Evolutionary conservation across 2,888 invertebrate genomes (phyloP).

Genomic region (Osedax fenrisi): DNA sequence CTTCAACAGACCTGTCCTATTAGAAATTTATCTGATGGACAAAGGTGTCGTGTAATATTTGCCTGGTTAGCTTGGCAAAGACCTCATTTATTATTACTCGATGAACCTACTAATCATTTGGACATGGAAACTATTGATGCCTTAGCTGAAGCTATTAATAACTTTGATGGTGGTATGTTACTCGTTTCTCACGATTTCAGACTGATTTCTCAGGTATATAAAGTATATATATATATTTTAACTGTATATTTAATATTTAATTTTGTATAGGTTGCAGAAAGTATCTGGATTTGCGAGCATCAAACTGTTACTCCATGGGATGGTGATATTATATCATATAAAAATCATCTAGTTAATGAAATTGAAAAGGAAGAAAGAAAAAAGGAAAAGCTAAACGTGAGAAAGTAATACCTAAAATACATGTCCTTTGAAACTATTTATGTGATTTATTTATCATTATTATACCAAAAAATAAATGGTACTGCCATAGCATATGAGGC

Average conservation of each 20-base stretch:
- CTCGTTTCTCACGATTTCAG: slow-evolving; percentile 99
- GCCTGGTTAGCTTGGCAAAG: slow-evolving; percentile 96
- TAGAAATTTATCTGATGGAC: slow-evolving; percentile 87
- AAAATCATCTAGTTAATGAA: slow-evolving; percentile 71
- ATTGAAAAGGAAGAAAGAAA: slow-evolving; percentile 31
- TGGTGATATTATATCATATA: slow-evolving; percentile 87
- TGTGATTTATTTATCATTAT: too few relatives aligned
- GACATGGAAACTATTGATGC: slow-evolving; percentile 75
- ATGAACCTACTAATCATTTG: slow-evolving; percentile 55
- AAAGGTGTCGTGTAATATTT: slow-evolving; percentile 92
- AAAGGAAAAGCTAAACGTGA: not conserved
- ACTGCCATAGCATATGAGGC: too few relatives aligned
- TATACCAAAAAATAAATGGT: too few relatives aligned
- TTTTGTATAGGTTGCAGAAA: slow-evolving; percentile 74
- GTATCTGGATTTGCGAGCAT: slow-evolving; percentile 98
- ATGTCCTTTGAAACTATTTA: too few relatives aligned
- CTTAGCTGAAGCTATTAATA: slow-evolving; percentile 87
- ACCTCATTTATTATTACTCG: slow-evolving; percentile 71
- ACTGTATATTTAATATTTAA: not conserved
- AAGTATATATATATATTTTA: not conserved
- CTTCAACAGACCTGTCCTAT: slow-evolving; percentile 85
- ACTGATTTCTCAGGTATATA: slow-evolving; percentile 79
- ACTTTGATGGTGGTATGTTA: slow-evolving; percentile 97
- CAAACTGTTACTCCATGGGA: slow-evolving; percentile 89
- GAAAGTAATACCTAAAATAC: too few relatives aligned